Percentiles rank a stretch among this genome's conserved stretches.
phyloP scores from a whole-genome alignment of 2,113 vertebrate genomes.

The Ahaetulla prasina region DNA sequence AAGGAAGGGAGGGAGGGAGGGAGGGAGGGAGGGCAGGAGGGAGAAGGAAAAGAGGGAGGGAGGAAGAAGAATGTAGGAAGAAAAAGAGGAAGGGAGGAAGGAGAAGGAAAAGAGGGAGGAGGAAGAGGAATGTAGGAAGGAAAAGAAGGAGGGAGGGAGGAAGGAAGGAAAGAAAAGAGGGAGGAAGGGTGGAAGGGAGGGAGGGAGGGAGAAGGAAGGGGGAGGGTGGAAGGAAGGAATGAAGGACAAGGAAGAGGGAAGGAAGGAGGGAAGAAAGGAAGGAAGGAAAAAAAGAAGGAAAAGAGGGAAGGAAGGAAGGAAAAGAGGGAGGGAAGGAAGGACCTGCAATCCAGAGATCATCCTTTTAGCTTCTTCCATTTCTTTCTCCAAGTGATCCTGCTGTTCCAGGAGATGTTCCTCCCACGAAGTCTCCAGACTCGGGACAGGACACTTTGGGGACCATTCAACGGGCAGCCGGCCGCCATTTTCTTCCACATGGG shows the following conservation, averaged over 20 bases:
- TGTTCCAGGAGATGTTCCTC: conserved; percentile 87
- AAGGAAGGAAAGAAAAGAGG: background rate
- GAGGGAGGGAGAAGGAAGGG: conserved; percentile 34
- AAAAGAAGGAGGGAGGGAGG: too few relatives aligned
- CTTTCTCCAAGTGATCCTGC: conserved; percentile 90
- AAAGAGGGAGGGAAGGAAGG: background rate
- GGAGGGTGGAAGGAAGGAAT: too few relatives aligned
- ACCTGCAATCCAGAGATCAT: conserved; percentile 97
- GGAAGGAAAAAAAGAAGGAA: background rate
- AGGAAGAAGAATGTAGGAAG: background rate
- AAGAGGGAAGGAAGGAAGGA: too few relatives aligned
- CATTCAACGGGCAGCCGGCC: conserved; percentile 62
- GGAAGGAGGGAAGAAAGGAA: too few relatives aligned
- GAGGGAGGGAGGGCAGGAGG: too few relatives aligned
- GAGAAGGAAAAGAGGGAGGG: too few relatives aligned
- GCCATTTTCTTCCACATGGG: conserved; percentile 58
- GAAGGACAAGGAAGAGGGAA: too few relatives aligned
- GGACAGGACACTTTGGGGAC: conserved; percentile 66
- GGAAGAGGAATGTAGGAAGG: too few relatives aligned
- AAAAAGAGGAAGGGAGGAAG: too few relatives aligned
- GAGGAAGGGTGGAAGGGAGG: background rate
- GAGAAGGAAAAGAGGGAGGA: conserved; percentile 24
- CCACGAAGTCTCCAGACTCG: conserved; percentile 79
- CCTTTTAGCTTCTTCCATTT: conserved; percentile 91
- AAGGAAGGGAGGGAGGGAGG: too few relatives aligned